Conservation (phyloP, 1,140 invertebrate genomes). For the Sweltsa coloradensis region DNA sequence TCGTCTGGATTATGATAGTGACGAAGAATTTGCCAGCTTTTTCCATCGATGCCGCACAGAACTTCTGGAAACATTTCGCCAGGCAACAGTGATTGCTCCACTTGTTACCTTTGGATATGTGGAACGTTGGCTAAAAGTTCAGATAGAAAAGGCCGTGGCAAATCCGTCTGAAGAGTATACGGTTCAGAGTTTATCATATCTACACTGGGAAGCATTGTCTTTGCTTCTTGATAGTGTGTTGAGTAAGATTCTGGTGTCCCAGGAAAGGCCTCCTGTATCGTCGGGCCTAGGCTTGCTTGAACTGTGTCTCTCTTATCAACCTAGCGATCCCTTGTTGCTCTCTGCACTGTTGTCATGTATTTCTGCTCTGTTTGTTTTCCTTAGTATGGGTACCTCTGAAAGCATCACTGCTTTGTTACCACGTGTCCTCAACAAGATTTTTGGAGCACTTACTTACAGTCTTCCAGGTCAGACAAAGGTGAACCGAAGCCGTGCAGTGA, state of each 20-base stretch:
- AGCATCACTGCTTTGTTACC: slow-evolving; percentile 36
- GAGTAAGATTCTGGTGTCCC: slow-evolving; percentile 53
- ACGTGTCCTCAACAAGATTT: slow-evolving; percentile 75
- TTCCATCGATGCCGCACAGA: slow-evolving; percentile 66
- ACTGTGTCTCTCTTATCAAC: slow-evolving; percentile 59
- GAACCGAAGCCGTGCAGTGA: slow-evolving; percentile 54
- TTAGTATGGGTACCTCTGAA: slow-evolving; percentile 72
- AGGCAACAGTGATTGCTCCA: slow-evolving; percentile 65
- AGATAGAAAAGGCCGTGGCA: slow-evolving; percentile 39
- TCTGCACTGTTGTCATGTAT: slow-evolving; percentile 77
- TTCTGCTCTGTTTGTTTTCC: slow-evolving; percentile 78
- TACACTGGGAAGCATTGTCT: slow-evolving; percentile 78
- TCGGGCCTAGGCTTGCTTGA: slow-evolving; percentile 59
- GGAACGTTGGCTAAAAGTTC: slow-evolving; percentile 63
- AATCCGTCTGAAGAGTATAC: slow-evolving; percentile 31
- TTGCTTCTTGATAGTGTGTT: slow-evolving; percentile 63
- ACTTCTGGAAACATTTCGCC: slow-evolving; percentile 63
- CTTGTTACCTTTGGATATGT: slow-evolving; percentile 69
- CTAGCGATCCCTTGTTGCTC: slow-evolving; percentile 60
- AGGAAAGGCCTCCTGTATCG: slow-evolving; percentile 47
- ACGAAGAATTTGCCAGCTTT: slow-evolving; percentile 77
- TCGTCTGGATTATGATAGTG: slow-evolving; percentile 77
- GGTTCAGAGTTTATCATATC: slow-evolving; percentile 47
- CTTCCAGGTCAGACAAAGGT: slow-evolving; percentile 46
- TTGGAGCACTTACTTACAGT: slow-evolving; percentile 63